Conservation (phyloP, 2,797 vertebrate species). For the Cossypha heuglini region DNA sequence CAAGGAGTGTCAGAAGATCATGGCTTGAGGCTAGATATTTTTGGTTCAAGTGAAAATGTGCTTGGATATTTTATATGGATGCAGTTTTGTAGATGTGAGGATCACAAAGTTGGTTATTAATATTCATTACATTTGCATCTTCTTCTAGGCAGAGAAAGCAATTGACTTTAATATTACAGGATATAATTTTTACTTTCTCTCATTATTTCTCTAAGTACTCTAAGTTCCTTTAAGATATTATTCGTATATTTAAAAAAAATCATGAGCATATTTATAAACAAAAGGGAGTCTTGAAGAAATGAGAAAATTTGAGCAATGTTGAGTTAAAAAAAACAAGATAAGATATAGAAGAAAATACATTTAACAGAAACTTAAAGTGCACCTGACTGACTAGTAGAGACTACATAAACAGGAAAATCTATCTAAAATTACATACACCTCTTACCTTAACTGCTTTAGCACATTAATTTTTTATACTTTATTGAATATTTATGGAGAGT, state of each 20-base stretch:
- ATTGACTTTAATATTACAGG: not conserved
- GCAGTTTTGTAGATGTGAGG: not conserved
- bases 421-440: not conserved
- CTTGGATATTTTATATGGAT: not conserved
- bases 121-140: not conserved
- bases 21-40: not conserved
- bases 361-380: not conserved
- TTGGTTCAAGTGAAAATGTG: not conserved
- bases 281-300: not conserved
- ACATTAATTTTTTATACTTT: not conserved
- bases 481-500: not conserved
- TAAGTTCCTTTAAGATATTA: not conserved
- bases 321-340: not conserved
- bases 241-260: too few species aligned
- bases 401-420: not conserved
- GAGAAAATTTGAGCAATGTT: not conserved
- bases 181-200: not conserved
- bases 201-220: not conserved
- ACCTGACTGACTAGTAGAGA: not conserved
- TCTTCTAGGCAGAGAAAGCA: not conserved
- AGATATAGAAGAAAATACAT: not conserved
- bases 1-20: not conserved
- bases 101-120: not conserved
- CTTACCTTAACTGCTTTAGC: not conserved
- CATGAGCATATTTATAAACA: not conserved